Evolutionary conservation across 2,797 vertebrate species (phyloP).

Genomic region (Pseudopleuronectes americanus): DNA sequence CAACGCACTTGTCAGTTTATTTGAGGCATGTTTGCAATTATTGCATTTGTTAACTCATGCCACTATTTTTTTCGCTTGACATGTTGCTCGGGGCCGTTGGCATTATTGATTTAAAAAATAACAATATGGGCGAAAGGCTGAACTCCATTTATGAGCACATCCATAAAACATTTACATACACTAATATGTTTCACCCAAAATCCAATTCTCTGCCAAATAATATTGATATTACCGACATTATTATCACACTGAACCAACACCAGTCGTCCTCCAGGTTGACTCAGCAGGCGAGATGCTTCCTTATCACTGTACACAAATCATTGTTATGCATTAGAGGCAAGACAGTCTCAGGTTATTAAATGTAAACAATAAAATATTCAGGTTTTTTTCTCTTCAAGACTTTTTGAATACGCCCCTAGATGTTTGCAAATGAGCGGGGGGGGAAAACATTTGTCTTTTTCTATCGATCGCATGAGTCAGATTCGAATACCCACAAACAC

Average conservation of each 20-base stretch:
- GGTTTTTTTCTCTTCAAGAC: slow-evolving; percentile 22
- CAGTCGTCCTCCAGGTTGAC: slow-evolving; percentile 57
- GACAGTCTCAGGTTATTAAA: slow-evolving; percentile 43
- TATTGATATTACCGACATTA: slow-evolving; percentile 69
- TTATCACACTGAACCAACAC: slow-evolving; percentile 49
- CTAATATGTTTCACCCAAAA: slow-evolving; percentile 62
- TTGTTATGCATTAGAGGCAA: slow-evolving; percentile 38
- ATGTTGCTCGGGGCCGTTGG: slow-evolving; percentile 74
- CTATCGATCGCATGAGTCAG: slow-evolving; percentile 34
- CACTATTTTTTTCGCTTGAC: slow-evolving; percentile 73
- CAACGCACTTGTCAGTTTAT: slow-evolving; percentile 75
- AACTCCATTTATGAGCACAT: slow-evolving; percentile 67
- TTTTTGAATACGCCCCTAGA: slow-evolving; percentile 40
- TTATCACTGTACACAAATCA: slow-evolving; percentile 43
- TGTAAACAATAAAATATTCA: slow-evolving; percentile 42
- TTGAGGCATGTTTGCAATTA: slow-evolving; percentile 83
- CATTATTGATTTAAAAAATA: slow-evolving; percentile 81
- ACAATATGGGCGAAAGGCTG: slow-evolving; percentile 62
- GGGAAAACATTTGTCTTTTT: slow-evolving; percentile 39
- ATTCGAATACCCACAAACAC: slow-evolving; percentile 39
- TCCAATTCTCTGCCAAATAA: slow-evolving; percentile 60
- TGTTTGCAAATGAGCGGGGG: slow-evolving; percentile 58
- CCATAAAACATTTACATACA: slow-evolving; percentile 75
- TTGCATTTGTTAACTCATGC: slow-evolving; percentile 78
- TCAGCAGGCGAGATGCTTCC: slow-evolving; percentile 40